Percentiles rank a stretch among this genome's conserved stretches.
phyloP scores from a whole-genome alignment of 2,113 vertebrate species.

The Saguinus imperator region DNA sequence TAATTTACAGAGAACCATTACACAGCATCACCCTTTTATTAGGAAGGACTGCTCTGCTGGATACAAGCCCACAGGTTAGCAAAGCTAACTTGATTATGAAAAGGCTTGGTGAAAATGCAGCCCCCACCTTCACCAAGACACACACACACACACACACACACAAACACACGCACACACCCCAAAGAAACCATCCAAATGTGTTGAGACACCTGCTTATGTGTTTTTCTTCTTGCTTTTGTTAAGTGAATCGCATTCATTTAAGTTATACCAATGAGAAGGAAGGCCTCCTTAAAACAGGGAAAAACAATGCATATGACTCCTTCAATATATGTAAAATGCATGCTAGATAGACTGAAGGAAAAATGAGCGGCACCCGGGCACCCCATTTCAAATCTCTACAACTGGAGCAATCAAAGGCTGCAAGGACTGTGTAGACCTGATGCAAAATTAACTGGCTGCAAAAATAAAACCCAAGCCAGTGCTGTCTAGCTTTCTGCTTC shows the following conservation, averaged over 20 bases:
- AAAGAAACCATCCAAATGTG: not conserved
- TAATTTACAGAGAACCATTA: slow-evolving; percentile 62
- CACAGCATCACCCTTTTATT: not conserved
- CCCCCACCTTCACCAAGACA: too few species aligned
- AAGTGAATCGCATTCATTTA: slow-evolving; percentile 16
- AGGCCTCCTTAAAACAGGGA: slow-evolving; percentile 35
- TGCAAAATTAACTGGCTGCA: too few species aligned
- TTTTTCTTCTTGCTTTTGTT: not conserved
- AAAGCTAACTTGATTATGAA: slow-evolving; percentile 36
- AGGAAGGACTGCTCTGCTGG: slow-evolving; percentile 17
- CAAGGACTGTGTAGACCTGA: rapidly evolving
- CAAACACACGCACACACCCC: not conserved
- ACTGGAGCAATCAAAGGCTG: not conserved
- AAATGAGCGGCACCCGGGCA: not conserved
- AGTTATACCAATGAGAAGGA: not conserved
- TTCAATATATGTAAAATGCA: rapidly evolving
- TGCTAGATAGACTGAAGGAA: not conserved
- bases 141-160: too few species aligned
- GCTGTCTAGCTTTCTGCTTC: not conserved
- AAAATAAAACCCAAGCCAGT: too few species aligned
- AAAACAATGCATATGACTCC: not conserved
- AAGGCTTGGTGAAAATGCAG: not conserved
- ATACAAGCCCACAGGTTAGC: slow-evolving; percentile 70
- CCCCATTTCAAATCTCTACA: not conserved
- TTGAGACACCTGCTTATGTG: rapidly evolving